Evolutionary conservation across 2,888 invertebrate genomes (phyloP).

Genomic region (Drosophila barbarae): DNA sequence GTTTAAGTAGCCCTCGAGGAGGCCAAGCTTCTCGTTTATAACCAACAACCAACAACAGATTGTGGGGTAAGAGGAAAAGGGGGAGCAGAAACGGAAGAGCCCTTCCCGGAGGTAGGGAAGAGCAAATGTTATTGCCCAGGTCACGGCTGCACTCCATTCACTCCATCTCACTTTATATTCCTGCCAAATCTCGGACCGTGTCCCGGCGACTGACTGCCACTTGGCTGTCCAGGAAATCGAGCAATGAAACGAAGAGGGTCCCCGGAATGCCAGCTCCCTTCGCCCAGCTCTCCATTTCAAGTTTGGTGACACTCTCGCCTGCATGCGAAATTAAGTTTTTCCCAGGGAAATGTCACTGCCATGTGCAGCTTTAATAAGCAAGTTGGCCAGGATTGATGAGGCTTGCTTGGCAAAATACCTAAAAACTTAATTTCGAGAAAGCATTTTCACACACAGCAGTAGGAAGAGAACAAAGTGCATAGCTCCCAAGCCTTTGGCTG

Average conservation of each 20-base stretch:
- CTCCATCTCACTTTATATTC: not conserved
- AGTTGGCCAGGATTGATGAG: not conserved
- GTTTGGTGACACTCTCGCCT: not conserved
- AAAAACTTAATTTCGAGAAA: not conserved
- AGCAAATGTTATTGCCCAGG: not conserved
- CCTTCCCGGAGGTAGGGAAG: not conserved
- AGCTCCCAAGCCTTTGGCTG: no score
- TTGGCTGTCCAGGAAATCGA: constrained; percentile 4
- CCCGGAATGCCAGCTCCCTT: not conserved
- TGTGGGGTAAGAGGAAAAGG: not conserved
- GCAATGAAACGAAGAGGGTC: not conserved
- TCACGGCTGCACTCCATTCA: constrained; percentile 1
- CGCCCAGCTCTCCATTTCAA: not conserved
- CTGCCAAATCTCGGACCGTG: not conserved
- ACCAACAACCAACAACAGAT: not conserved
- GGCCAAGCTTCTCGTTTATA: not conserved
- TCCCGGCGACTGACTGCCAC: not conserved
- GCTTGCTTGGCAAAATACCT: not conserved
- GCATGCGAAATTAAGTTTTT: constrained; percentile 2
- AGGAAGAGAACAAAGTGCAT: not conserved
- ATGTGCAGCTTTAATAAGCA: not conserved
- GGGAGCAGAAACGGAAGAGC: not conserved
- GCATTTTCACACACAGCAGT: not conserved
- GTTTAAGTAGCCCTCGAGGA: constrained; percentile 21
- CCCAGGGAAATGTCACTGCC: not conserved